Evolutionary conservation across 2,113 vertebrate species (phyloP).

Genomic region (Plotosus lineatus): DNA sequence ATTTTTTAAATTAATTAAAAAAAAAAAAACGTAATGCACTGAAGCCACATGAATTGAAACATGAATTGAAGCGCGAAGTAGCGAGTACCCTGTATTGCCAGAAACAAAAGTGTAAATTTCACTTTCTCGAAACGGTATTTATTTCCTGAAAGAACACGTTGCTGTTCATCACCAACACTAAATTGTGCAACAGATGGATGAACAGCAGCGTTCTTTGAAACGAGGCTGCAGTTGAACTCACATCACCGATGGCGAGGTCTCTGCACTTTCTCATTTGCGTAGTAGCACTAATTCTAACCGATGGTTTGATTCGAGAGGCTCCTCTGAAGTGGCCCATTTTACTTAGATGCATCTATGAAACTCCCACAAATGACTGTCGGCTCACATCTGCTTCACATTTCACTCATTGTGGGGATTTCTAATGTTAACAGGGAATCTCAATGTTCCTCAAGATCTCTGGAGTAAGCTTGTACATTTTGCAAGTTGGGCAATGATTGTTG

Average conservation of each 20-base stretch:
- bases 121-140: no score
- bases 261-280: slow-evolving; percentile 27
- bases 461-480: slow-evolving; percentile 2
- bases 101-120: no score
- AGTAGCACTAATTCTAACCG: slow-evolving; percentile 18
- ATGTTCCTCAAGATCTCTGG: not conserved
- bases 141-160: not conserved
- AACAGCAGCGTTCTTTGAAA: not conserved
- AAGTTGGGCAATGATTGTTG: slow-evolving; percentile 8
- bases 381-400: slow-evolving; percentile 3
- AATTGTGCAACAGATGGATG: not conserved
- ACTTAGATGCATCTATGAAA: slow-evolving; percentile 20
- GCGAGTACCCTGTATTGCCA: no score
- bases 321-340: slow-evolving; percentile 20
- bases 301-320: slow-evolving; percentile 14
- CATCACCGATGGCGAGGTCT: not conserved
- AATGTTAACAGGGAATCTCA: not conserved
- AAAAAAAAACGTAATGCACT: no score
- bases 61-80: no score
- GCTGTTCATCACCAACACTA: not conserved
- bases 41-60: no score
- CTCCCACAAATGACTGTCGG: slow-evolving; percentile 25
- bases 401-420: not conserved
- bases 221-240: not conserved
- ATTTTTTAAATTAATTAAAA: no score